Evolutionary conservation across 2,888 invertebrate species (phyloP).

Genomic region (Caenorhabditis sp.): DNA sequence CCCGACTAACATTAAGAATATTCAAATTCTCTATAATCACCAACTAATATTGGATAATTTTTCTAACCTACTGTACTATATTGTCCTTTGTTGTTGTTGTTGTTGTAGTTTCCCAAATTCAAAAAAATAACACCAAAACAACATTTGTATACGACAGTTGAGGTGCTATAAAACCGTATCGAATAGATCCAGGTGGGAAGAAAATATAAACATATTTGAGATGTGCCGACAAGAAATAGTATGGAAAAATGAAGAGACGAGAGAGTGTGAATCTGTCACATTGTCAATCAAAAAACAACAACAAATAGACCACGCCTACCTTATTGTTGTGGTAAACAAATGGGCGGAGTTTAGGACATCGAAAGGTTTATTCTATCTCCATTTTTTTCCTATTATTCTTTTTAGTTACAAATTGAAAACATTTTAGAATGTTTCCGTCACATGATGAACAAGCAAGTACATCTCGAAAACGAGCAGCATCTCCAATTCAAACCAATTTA

Average conservation of each 20-base stretch:
- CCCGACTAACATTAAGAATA: no score
- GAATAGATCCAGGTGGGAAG: neutral
- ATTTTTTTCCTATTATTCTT: no score
- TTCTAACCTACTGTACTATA: no score
- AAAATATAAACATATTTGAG: neutral
- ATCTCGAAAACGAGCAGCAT: neutral
- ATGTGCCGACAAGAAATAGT: neutral
- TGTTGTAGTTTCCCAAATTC: no score
- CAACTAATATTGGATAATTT: no score
- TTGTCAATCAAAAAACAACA: neutral
- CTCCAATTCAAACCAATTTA: no score
- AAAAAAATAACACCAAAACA: no score
- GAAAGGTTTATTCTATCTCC: no score
- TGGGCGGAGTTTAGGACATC: neutral
- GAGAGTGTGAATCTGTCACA: neutral
- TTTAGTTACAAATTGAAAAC: no score
- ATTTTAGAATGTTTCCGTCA: neutral
- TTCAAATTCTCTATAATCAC: no score
- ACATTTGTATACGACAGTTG: no score
- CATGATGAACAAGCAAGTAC: neutral
- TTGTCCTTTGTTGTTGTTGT: no score
- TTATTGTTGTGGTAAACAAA: neutral
- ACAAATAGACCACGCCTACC: neutral
- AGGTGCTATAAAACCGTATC: neutral
- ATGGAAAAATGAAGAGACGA: neutral